Base-by-base conservation (phyloP, 2,888 invertebrate genomes). In the Campoletis raptor region DNA sequence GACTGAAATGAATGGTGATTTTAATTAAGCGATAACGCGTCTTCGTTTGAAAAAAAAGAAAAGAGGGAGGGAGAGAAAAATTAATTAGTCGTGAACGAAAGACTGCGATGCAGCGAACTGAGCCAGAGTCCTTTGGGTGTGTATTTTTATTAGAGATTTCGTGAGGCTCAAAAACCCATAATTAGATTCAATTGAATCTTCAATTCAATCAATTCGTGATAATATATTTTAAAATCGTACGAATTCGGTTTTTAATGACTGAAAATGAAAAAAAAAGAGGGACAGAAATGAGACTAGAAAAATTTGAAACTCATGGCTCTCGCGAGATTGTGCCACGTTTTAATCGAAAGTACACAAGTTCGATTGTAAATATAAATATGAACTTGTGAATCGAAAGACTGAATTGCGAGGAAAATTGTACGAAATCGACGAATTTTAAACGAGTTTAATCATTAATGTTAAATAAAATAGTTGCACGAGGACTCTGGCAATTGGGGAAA, bases 401-500 rank as follows among this genome's bases (percentile, higher is more conserved):
- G 82, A 86, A 81, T 66, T 18, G 83, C 45, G 72, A 77, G 30
- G 7, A 61, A 82, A 72, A 72, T 72, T 72, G 24, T 54, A 74
- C 57, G 37, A 61, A 70, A 76, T 72, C 70, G 77, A 61, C 42
- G 15, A 64, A 45, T 73, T 37, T 7, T 30, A 15, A 61, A 64
- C 36, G 61, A 61, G 21, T 57, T 42, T 40, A 67, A 66, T 61
- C 12, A 73, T 45, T 48, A 70, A 78, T 45, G 36, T 77, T 45
- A 78, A 74, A 78, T 21, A 61, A 37, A 42, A 74, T 67, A 64
- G 37, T 74, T 69, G 42, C 74, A 87, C 85, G 89, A 85, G 89
- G 88, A 91, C 90, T 91, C 91, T 91, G 90, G 90, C 87, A 76
- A 52, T 54, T 24, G 73, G 66, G 52, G 9, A 52, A 72, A 36